These are phyloP conservation scores for Otolemur garnettii DNA, from an alignment of 2,113 vertebrate species.

Conservation along the genomic window DNA sequence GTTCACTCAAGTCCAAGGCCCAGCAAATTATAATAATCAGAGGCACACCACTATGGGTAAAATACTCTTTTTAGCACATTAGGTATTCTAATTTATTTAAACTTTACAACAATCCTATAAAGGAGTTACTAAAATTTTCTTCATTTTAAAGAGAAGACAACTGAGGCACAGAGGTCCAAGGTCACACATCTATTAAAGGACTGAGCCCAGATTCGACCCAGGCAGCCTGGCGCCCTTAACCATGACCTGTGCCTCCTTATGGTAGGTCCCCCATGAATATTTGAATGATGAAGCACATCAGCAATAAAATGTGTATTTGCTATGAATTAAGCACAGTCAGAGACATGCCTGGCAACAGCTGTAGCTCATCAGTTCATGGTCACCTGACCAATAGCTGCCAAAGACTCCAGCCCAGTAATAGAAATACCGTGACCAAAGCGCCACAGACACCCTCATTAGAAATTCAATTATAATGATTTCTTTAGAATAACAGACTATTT, in stretches of 20 bases:
- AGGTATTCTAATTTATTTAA: not conserved
- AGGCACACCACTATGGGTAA: not conserved
- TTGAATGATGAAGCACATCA: constrained; percentile 1
- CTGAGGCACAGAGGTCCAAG: not conserved
- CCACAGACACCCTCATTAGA: constrained; percentile 71
- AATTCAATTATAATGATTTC: constrained; percentile 70
- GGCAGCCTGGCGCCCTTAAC: not conserved
- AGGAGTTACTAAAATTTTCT: not conserved
- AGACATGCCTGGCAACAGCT: constrained; percentile 56
- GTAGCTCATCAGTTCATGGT: constrained; percentile 68
- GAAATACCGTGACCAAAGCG: constrained; percentile 72
- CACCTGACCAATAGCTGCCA: constrained; percentile 58
- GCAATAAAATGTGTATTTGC: constrained; percentile 16
- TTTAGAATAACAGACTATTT: constrained; percentile 72
- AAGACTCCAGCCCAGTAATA: constrained; percentile 37
- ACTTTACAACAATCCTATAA: not conserved
- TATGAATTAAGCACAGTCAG: constrained; percentile 38
- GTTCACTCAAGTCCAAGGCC: not conserved
- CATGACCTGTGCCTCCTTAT: not conserved
- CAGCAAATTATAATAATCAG: not conserved
- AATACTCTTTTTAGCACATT: not conserved
- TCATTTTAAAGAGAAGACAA: constrained; percentile 19
- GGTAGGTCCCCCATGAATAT: not conserved
- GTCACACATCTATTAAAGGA: not conserved
- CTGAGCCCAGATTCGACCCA: not conserved